Percentiles rank a stretch among this genome's conserved stretches.
These are phyloP conservation scores for Synergus gifuensis DNA, from an alignment of 2,888 invertebrate genomes.

Conservation along the genomic window DNA sequence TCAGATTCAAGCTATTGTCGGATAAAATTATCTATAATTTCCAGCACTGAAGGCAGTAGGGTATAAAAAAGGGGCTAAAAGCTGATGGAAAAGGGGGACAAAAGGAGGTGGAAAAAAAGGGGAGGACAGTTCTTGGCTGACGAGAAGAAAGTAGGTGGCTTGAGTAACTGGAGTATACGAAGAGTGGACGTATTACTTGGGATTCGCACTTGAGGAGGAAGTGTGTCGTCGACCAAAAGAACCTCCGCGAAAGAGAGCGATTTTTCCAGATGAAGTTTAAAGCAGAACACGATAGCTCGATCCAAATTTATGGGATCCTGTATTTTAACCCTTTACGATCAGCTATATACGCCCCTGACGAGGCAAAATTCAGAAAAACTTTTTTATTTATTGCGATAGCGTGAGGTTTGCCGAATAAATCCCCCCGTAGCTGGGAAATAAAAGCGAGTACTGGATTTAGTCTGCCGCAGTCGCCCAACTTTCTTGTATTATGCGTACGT, in stretches of 20 bases:
- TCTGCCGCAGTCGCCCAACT: conserved; percentile 12
- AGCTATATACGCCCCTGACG: conserved; percentile 1
- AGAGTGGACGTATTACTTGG: conserved; percentile 34
- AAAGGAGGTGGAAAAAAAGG: neutral
- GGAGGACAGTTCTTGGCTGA: neutral
- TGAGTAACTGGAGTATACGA: conserved; percentile 21
- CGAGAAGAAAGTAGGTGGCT: neutral
- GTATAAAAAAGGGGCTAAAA: neutral
- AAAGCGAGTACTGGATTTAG: conserved; percentile 28
- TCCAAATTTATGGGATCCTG: conserved; percentile 10
- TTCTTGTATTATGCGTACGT: conserved; percentile 35
- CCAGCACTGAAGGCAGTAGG: no score
- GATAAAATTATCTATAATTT: no score
- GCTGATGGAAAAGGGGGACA: neutral
- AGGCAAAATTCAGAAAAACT: conserved; percentile 28
- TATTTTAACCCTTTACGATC: conserved; percentile 13
- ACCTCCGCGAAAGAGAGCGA: conserved; percentile 21
- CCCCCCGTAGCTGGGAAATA: neutral
- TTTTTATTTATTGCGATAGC: conserved; percentile 40
- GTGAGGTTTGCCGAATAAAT: conserved; percentile 36
- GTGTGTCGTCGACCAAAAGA: conserved; percentile 23
- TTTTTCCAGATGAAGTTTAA: conserved; percentile 28
- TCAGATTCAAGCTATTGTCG: no score
- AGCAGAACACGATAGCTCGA: conserved; percentile 23
- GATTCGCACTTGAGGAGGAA: conserved; percentile 23